Conservation (phyloP, 2,113 vertebrate species). For the Apus apus region DNA sequence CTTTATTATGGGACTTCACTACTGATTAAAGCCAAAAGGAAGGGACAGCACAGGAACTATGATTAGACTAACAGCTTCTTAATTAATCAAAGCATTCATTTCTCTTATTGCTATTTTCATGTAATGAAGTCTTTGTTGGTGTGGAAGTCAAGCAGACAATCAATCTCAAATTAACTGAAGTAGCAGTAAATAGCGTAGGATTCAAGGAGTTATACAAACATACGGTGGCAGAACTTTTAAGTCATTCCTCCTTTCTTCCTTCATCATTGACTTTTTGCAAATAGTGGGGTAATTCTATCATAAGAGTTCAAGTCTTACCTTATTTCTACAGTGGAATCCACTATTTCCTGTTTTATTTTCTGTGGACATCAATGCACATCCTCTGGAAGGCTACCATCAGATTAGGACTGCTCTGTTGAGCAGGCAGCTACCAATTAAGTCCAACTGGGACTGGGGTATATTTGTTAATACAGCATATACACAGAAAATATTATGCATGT, state of each 20-base stretch:
- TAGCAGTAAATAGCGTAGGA: not conserved
- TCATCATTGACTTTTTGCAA: not conserved
- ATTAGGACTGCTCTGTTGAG: no score
- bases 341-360: not conserved
- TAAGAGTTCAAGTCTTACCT: not conserved
- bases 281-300: not conserved
- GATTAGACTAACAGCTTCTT: not conserved
- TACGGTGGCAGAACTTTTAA: not conserved
- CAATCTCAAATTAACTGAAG: not conserved
- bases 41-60: not conserved
- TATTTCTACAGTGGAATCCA: not conserved
- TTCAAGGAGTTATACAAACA: not conserved
- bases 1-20: not conserved
- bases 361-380: not conserved
- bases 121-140: not conserved
- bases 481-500: not conserved
- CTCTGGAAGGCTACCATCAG: not conserved
- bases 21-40: not conserved
- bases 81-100: not conserved
- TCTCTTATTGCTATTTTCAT: not conserved
- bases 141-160: not conserved
- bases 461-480: not conserved
- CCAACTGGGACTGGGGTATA: no score
- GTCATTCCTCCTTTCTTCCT: not conserved
- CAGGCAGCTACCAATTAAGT: no score